These are phyloP conservation scores for Vireo altiloquus DNA, from an alignment of 2,113 vertebrate species.

Conservation along the genomic window DNA sequence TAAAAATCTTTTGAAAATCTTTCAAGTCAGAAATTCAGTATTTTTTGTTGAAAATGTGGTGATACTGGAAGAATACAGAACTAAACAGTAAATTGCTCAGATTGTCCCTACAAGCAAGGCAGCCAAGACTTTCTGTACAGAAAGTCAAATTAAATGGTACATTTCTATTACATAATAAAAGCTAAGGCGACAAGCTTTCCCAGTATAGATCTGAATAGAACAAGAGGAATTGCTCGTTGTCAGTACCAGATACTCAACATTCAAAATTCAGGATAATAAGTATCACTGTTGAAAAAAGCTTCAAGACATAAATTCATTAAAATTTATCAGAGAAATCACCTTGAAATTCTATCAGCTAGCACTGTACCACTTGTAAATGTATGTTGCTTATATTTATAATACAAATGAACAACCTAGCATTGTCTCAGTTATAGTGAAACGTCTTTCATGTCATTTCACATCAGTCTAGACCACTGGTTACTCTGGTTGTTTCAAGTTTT, in stretches of 20 bases:
- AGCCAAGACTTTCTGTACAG: neutral
- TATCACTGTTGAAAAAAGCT: neutral
- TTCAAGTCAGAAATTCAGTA: neutral
- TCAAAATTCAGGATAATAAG: neutral
- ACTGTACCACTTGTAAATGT: neutral
- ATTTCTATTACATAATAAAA: neutral
- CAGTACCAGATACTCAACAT: neutral
- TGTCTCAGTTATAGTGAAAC: neutral
- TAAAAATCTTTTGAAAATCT: neutral
- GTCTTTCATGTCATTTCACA: neutral
- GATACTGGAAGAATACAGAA: neutral
- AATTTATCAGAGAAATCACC: neutral
- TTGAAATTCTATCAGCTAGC: neutral
- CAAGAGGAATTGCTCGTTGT: neutral
- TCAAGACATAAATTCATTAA: neutral
- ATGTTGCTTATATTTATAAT: neutral
- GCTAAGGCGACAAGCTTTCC: neutral
- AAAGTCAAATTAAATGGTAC: neutral
- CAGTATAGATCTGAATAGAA: neutral
- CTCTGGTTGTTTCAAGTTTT: neutral
- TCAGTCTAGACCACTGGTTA: neutral
- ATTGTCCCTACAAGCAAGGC: neutral
- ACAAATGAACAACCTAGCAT: neutral
- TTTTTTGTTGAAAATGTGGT: neutral
- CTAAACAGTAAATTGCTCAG: neutral